phyloP scores from a whole-genome alignment of 2,113 vertebrate species.

The Chionis minor region DNA sequence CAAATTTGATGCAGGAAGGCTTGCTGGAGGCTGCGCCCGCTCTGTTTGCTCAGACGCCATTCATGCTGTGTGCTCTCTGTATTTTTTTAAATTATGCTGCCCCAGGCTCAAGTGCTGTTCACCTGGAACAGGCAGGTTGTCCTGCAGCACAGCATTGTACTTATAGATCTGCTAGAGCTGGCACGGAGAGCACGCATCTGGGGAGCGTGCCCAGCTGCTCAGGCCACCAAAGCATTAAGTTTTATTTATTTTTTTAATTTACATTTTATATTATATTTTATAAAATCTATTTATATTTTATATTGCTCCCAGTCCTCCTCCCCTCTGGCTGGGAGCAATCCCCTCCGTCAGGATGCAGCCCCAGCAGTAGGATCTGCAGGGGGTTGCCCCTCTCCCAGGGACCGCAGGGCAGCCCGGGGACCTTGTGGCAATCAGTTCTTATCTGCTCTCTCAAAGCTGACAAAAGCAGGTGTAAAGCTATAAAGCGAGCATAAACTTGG shows the following conservation, averaged over 20 bases:
- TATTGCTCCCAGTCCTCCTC: not conserved
- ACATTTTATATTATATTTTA: not conserved
- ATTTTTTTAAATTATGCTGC: not conserved
- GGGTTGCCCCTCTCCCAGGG: not conserved
- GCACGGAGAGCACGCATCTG: not conserved
- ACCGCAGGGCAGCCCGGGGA: fast-evolving
- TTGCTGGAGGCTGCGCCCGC: not conserved
- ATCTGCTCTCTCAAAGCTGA: not conserved
- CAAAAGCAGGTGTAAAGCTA: not conserved
- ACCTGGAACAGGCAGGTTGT: not conserved
- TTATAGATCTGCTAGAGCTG: not conserved
- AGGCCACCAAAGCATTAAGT: not conserved
- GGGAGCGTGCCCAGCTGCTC: not conserved
- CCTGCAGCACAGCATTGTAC: not conserved
- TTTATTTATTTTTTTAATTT: not conserved
- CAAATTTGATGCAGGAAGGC: not conserved
- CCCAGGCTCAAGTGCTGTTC: not conserved
- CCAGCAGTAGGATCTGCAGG: not conserved
- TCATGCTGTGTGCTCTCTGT: not conserved
- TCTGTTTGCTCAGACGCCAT: not conserved
- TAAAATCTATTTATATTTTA: not conserved
- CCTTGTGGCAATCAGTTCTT: fast-evolving
- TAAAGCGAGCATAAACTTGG: not conserved
- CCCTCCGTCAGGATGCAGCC: not conserved
- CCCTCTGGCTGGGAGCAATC: not conserved